Evolutionary conservation across 1,140 invertebrate genomes (phyloP).

Genomic region (Vanessa atalanta): DNA sequence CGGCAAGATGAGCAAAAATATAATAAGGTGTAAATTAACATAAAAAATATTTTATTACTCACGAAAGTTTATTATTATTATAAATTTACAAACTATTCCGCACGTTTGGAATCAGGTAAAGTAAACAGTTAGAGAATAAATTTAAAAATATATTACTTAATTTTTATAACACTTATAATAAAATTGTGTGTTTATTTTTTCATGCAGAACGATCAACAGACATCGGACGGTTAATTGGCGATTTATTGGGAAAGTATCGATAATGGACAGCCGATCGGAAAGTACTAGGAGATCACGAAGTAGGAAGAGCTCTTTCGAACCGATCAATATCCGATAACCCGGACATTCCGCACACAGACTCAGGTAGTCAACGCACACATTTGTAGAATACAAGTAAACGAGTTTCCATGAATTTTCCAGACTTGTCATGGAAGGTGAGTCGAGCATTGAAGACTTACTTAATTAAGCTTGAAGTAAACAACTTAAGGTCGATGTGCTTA

Average conservation of each 20-base stretch:
- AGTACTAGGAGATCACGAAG: constrained; percentile 62
- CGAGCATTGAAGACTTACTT: not conserved
- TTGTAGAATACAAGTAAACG: not conserved
- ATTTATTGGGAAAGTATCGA: constrained; percentile 60
- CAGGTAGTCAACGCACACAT: constrained; percentile 51
- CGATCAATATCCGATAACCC: constrained; percentile 74
- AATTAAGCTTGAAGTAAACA: constrained; percentile 10
- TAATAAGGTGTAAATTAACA: too few relatives aligned
- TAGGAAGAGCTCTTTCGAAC: constrained; percentile 64
- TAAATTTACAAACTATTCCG: too few relatives aligned
- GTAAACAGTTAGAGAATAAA: too few relatives aligned
- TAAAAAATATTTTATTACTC: too few relatives aligned
- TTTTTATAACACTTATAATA: not conserved
- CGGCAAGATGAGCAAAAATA: too few relatives aligned
- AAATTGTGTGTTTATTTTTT: not conserved
- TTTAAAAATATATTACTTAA: too few relatives aligned
- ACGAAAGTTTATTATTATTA: too few relatives aligned
- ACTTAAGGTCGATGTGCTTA: not conserved
- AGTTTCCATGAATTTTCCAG: constrained; percentile 35
- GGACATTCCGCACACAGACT: constrained; percentile 49
- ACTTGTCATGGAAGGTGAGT: constrained; percentile 1
- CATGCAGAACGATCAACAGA: constrained; percentile 7
- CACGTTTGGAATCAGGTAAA: too few relatives aligned
- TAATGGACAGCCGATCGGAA: constrained; percentile 75
- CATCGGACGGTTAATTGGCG: constrained; percentile 7